These are phyloP conservation scores for Hepsetus odoe DNA, from an alignment of 2,113 vertebrate species.

Conservation along the genomic window DNA sequence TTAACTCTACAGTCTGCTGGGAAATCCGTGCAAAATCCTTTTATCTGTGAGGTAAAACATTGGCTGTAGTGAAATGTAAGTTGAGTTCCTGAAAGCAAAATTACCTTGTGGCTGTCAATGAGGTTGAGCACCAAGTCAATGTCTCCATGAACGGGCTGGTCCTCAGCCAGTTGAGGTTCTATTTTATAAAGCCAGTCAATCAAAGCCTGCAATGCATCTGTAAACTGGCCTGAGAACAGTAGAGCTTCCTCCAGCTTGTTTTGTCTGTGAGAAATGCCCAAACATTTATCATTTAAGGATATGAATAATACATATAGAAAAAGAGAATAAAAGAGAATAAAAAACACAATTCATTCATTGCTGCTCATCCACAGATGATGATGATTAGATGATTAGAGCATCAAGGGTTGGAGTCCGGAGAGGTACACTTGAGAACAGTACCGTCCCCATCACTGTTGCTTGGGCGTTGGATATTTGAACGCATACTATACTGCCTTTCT, in stretches of 20 bases:
- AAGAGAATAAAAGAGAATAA: too few species aligned
- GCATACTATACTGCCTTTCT: too few species aligned
- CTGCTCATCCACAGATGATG: too few species aligned
- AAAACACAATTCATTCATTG: too few species aligned
- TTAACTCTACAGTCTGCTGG: background rate
- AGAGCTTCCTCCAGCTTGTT: conserved; percentile 98
- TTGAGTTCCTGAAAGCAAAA: background rate
- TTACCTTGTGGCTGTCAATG: conserved; percentile 98
- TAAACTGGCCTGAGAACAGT: conserved; percentile 96
- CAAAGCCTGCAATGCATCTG: conserved; percentile 94
- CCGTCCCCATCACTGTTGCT: too few species aligned
- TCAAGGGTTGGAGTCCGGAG: too few species aligned
- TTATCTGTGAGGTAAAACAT: background rate
- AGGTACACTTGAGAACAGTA: too few species aligned
- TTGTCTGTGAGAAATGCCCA: conserved; percentile 76
- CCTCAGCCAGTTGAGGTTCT: conserved; percentile 95
- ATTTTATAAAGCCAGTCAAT: conserved; percentile 98
- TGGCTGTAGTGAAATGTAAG: background rate
- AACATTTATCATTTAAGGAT: too few species aligned
- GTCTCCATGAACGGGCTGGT: conserved; percentile 96
- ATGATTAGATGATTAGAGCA: too few species aligned
- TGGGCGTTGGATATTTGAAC: too few species aligned
- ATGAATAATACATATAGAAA: too few species aligned
- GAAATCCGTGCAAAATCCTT: background rate
- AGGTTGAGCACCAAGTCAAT: conserved; percentile 96